A percentile compares a stretch with the other conserved stretches of the same genome.
Evolutionary conservation across 2,113 vertebrate species (phyloP).

Genomic region (Damaliscus lunatus): DNA sequence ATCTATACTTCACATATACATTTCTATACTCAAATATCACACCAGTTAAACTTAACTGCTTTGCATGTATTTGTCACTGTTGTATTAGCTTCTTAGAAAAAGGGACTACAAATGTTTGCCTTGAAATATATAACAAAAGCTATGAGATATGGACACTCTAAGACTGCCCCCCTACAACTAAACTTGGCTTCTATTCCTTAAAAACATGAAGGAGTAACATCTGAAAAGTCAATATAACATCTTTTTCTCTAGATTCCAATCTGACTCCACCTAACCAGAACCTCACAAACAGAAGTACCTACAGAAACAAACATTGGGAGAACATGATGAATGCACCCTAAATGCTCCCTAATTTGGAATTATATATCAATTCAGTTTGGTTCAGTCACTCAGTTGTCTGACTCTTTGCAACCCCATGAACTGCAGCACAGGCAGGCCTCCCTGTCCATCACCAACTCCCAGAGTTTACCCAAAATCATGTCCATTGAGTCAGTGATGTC

Average conservation of each 20-base stretch:
- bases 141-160: not conserved
- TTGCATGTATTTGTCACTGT: not conserved
- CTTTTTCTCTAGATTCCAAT: not conserved
- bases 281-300: not conserved
- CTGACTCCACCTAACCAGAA: not conserved
- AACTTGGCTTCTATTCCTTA: not conserved
- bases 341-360: not conserved
- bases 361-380: too few species aligned
- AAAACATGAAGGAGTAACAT: not conserved
- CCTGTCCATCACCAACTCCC: too few species aligned
- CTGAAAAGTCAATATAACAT: not conserved
- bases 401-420: too few species aligned
- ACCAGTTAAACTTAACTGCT: not conserved
- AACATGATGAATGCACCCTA: accelerated
- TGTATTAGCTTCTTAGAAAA: not conserved
- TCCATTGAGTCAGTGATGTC: too few species aligned
- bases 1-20: not conserved
- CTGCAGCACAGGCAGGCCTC: too few species aligned
- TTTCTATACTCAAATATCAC: not conserved
- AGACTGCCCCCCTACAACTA: not conserved
- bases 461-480: too few species aligned
- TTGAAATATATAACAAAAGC: not conserved
- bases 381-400: too few species aligned
- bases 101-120: not conserved
- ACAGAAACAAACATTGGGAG: not conserved